Conservation (phyloP, 2,888 invertebrate genomes). For the Callosobruchus maculatus region DNA sequence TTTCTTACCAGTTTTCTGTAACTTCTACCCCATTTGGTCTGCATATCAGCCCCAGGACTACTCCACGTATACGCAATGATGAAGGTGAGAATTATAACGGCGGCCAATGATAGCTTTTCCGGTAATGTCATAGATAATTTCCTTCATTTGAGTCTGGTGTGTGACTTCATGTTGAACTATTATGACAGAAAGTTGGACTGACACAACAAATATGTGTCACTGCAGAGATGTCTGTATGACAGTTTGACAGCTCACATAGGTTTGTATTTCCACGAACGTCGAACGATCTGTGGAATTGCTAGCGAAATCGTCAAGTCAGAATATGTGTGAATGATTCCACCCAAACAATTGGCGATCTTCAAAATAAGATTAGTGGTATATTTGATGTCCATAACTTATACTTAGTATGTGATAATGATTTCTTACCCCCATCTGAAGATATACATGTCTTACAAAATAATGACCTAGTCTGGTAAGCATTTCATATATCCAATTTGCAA, state of each 20-base stretch:
- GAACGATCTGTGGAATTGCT: too few species aligned
- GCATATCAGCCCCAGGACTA: background rate
- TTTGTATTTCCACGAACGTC: too few species aligned
- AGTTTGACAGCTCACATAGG: too few species aligned
- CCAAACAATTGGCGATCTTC: conserved; percentile 15
- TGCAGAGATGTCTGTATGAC: background rate
- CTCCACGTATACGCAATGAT: background rate
- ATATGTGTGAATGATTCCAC: conserved; percentile 15
- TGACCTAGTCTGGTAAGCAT: conserved; percentile 19
- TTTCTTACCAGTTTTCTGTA: background rate
- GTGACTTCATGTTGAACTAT: background rate
- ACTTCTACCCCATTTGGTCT: background rate
- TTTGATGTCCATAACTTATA: conserved; percentile 15
- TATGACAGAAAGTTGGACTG: background rate
- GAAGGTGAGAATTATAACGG: background rate
- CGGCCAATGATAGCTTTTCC: background rate
- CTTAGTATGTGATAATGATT: conserved; percentile 16
- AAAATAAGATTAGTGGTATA: conserved; percentile 11
- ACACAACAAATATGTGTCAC: background rate
- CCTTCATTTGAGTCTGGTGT: background rate
- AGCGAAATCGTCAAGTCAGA: conserved; percentile 12
- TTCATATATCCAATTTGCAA: too few species aligned
- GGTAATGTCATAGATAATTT: background rate
- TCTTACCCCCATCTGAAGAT: conserved; percentile 20
- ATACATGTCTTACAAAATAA: conserved; percentile 13